These are phyloP conservation scores for Euzophera pinguis DNA, from an alignment of 2,888 invertebrate genomes.

Conservation along the genomic window DNA sequence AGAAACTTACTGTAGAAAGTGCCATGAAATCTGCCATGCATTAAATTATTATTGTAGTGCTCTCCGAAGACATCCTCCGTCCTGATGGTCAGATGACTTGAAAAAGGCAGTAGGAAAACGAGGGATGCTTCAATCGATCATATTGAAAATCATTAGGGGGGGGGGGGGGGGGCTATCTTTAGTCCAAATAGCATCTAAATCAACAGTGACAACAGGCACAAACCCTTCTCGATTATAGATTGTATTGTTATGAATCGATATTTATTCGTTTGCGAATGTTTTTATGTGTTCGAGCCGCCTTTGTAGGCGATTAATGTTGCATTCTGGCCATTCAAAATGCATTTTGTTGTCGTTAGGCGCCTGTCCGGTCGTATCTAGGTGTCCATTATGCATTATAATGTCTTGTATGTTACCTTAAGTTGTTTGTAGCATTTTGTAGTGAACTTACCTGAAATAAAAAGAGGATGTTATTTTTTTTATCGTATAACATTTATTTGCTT, in stretches of 20 bases:
- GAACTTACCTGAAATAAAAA: conserved; percentile 61
- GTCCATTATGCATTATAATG: conserved; percentile 27
- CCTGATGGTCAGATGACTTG: no score
- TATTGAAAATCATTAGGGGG: no score
- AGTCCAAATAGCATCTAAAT: background rate
- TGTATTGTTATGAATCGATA: conserved; percentile 77
- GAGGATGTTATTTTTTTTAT: conserved; percentile 2
- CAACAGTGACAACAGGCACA: background rate
- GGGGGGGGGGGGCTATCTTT: no score
- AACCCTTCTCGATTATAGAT: conserved; percentile 64
- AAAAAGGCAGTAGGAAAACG: no score
- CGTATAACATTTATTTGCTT: no score
- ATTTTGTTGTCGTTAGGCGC: conserved; percentile 57
- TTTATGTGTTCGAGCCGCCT: conserved; percentile 46
- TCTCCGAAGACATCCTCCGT: no score
- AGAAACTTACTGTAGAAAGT: no score
- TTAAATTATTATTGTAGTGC: no score
- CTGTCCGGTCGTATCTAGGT: conserved; percentile 37
- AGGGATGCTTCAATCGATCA: no score
- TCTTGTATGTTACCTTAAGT: conserved; percentile 25
- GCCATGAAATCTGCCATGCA: no score
- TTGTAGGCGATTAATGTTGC: conserved; percentile 49
- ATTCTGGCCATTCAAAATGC: conserved; percentile 62
- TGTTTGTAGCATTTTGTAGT: conserved; percentile 7
- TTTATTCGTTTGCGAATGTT: conserved; percentile 62